A percentile compares a stretch with the other conserved stretches of the same genome.
Evolutionary conservation across 2,888 invertebrate species (phyloP).

Genomic region (Miltochrista miniata): DNA sequence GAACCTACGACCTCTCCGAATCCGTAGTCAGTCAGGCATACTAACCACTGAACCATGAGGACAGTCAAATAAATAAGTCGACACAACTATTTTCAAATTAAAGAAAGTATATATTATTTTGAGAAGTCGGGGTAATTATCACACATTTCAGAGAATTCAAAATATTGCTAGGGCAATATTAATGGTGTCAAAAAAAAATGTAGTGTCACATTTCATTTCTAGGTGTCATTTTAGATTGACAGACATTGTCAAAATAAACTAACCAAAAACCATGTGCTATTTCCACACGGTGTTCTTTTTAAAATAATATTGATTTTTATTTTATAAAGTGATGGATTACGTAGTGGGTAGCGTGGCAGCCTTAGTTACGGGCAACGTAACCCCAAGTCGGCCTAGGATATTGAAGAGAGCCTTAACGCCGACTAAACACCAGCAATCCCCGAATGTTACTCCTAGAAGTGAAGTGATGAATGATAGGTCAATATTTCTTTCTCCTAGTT

Average conservation of each 20-base stretch:
- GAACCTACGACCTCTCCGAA: too few relatives aligned
- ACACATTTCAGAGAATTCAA: conserved; percentile 38
- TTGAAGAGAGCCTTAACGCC: conserved; percentile 69
- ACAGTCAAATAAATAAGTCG: not conserved
- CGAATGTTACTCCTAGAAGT: conserved; percentile 76
- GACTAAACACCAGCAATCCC: conserved; percentile 71
- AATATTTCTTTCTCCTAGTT: conserved; percentile 70
- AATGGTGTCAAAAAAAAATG: conserved; percentile 5
- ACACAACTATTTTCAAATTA: too few relatives aligned
- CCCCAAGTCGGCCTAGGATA: conserved; percentile 79
- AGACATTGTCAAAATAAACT: conserved; percentile 26
- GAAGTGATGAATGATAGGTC: conserved; percentile 69
- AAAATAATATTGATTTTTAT: conserved; percentile 18
- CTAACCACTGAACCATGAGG: too few relatives aligned
- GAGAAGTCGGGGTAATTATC: conserved; percentile 2
- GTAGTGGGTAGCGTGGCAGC: conserved; percentile 84
- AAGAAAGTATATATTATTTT: too few relatives aligned
- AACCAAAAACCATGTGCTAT: conserved; percentile 55
- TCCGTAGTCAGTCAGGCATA: too few relatives aligned
- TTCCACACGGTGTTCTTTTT: conserved; percentile 16
- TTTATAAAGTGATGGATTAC: conserved; percentile 68
- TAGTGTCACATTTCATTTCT: too few relatives aligned
- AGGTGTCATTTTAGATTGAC: conserved; percentile 6
- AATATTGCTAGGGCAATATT: conserved; percentile 2
- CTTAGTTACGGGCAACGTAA: conserved; percentile 81